These are phyloP conservation scores for Diaprepes abbreviatus DNA, from an alignment of 2,888 invertebrate genomes.

Conservation along the genomic window DNA sequence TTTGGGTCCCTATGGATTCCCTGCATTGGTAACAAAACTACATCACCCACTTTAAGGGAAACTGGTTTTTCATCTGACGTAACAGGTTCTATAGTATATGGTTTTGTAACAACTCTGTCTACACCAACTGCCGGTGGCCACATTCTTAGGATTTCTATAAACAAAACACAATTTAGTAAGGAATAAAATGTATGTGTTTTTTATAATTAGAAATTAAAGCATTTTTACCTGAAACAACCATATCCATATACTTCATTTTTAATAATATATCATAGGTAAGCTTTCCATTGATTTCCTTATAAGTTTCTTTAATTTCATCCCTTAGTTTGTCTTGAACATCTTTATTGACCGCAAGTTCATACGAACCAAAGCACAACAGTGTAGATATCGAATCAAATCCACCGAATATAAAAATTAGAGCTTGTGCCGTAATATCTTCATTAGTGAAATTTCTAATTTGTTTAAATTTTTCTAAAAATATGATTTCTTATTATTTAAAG, in stretches of 20 bases:
- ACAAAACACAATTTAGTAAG: too few relatives aligned
- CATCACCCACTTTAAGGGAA: conserved; percentile 56
- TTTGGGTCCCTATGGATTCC: too few relatives aligned
- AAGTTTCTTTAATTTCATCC: conserved; percentile 68
- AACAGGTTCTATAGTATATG: too few relatives aligned
- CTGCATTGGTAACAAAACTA: conserved; percentile 61
- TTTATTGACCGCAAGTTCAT: too few relatives aligned
- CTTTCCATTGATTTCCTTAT: conserved; percentile 60
- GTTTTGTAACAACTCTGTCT: too few relatives aligned
- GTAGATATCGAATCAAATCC: conserved; percentile 70
- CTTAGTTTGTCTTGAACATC: too few relatives aligned
- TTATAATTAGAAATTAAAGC: too few relatives aligned
- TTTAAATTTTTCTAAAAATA: too few relatives aligned
- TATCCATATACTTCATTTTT: too few relatives aligned
- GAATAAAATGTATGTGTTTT: too few relatives aligned
- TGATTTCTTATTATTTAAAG: neutral
- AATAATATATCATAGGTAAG: too few relatives aligned
- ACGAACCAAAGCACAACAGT: conserved; percentile 68
- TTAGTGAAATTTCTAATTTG: conserved; percentile 51
- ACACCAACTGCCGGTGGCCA: conserved; percentile 69
- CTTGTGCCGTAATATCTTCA: conserved; percentile 73
- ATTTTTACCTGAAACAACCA: too few relatives aligned
- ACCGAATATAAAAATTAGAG: conserved; percentile 70
- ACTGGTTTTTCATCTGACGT: conserved; percentile 52
- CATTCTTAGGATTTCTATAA: conserved; percentile 60